Evolutionary conservation across 2,888 invertebrate genomes (phyloP).

Genomic region (Brassicogethes aeneus): DNA sequence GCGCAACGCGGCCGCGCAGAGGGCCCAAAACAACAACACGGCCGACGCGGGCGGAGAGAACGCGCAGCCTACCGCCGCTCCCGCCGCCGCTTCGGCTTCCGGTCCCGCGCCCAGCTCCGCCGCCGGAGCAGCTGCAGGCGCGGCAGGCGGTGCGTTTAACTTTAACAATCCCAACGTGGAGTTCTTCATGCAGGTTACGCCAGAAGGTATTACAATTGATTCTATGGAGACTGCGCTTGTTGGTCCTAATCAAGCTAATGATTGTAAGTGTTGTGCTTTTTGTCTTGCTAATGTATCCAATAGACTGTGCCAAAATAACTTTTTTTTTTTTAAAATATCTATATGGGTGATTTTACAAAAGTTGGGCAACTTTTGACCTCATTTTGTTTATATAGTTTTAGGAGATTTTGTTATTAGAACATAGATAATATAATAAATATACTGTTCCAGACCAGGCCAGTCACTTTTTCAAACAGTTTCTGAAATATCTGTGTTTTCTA

Average conservation of each 20-base stretch:
- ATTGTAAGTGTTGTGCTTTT: slow-evolving; percentile 28
- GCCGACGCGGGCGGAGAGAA: slow-evolving; percentile 11
- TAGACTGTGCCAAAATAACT: too few relatives aligned
- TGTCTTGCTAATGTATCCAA: slow-evolving; percentile 9
- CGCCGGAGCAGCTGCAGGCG: slow-evolving; percentile 6
- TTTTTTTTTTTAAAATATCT: too few relatives aligned
- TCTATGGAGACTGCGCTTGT: slow-evolving; percentile 33
- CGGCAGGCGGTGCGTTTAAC: slow-evolving; percentile 16
- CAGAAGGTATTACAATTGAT: slow-evolving; percentile 40
- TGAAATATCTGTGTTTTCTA: too few relatives aligned
- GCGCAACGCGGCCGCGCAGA: slow-evolving; percentile 10
- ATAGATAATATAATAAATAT: too few relatives aligned
- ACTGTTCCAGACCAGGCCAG: too few relatives aligned
- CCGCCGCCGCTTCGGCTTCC: slow-evolving; percentile 4
- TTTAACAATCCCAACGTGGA: slow-evolving; percentile 43
- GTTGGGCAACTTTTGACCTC: too few relatives aligned
- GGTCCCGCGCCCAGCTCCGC: slow-evolving; percentile 8
- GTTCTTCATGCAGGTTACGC: slow-evolving; percentile 52
- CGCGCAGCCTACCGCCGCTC: slow-evolving; percentile 11
- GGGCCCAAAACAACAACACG: slow-evolving; percentile 7
- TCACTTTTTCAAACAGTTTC: too few relatives aligned
- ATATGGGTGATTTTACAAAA: too few relatives aligned
- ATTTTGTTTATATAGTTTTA: too few relatives aligned
- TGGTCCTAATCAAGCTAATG: slow-evolving; percentile 26
- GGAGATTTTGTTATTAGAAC: too few relatives aligned